A percentile compares a stretch with the other conserved stretches of the same genome.
phyloP scores from a whole-genome alignment of 1,140 invertebrate genomes.

The Cardiocondyla obscurior region DNA sequence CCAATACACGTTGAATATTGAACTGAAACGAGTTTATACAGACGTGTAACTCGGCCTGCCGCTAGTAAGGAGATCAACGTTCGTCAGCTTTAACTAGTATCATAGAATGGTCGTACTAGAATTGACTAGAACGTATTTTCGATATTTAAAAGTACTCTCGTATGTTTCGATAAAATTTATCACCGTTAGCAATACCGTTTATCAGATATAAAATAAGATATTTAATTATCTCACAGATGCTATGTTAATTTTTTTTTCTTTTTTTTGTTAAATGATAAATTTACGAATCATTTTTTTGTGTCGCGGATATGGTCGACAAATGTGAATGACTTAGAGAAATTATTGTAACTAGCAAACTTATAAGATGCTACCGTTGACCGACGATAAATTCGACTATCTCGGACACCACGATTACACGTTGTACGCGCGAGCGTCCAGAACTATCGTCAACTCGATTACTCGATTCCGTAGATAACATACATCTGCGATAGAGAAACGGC shows the following conservation, averaged over 20 bases:
- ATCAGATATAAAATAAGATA: neutral
- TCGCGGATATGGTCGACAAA: neutral
- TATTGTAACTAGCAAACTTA: constrained; percentile 21
- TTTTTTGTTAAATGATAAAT: neutral
- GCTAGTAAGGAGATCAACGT: constrained; percentile 25
- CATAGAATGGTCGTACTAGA: constrained; percentile 35
- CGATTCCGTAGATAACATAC: constrained; percentile 56
- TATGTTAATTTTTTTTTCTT: no score
- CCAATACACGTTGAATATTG: neutral
- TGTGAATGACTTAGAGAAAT: neutral
- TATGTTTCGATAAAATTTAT: neutral
- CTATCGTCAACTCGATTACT: constrained; percentile 66
- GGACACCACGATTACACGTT: constrained; percentile 55
- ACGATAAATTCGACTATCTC: constrained; percentile 44
- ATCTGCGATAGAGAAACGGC: constrained; percentile 46
- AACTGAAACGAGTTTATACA: constrained; percentile 21
- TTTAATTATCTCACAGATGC: neutral
- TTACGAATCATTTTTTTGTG: neutral
- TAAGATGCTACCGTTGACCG: neutral
- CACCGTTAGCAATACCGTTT: neutral
- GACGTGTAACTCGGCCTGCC: constrained; percentile 41
- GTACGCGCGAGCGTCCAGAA: constrained; percentile 55
- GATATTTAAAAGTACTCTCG: constrained; percentile 3
- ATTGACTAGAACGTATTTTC: constrained; percentile 17
- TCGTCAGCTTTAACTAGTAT: neutral